phyloP scores from a whole-genome alignment of 2,113 vertebrate species.

The Corythornis cristatus region DNA sequence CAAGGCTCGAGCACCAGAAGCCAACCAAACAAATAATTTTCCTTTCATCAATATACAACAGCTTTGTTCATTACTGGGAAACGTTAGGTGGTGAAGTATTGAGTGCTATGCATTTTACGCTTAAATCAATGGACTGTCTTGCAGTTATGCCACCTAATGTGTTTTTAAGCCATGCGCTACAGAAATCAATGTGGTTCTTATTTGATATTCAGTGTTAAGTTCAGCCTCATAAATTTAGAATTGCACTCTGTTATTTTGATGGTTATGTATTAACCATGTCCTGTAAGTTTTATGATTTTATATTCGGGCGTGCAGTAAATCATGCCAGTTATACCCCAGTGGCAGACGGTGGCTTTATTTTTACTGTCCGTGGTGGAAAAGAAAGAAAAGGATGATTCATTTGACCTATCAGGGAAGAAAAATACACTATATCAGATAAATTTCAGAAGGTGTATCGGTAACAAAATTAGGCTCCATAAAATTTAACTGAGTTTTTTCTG shows the following conservation, averaged over 20 bases:
- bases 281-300: constrained; percentile 87
- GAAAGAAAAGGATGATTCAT: constrained; percentile 63
- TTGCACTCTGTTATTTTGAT: constrained; percentile 85
- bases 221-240: constrained; percentile 91
- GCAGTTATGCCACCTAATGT: constrained; percentile 92
- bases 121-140: constrained; percentile 90
- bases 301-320: constrained; percentile 83
- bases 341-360: constrained; percentile 67
- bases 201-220: constrained; percentile 87
- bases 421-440: constrained; percentile 63
- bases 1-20: constrained; percentile 62
- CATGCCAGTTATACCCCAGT: constrained; percentile 66
- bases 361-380: constrained; percentile 59
- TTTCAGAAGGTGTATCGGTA: constrained; percentile 60
- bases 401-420: constrained; percentile 62
- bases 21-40: constrained; percentile 84
- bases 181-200: constrained; percentile 90
- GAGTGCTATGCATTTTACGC: constrained; percentile 81
- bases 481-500: constrained; percentile 68
- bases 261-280: constrained; percentile 87
- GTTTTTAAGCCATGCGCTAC: constrained; percentile 90
- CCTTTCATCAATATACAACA: constrained; percentile 82
- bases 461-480: constrained; percentile 71
- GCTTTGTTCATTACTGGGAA: constrained; percentile 83
- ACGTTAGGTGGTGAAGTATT: constrained; percentile 79